A percentile compares a stretch with the other conserved stretches of the same genome.
Conservation (phyloP, 2,888 invertebrate species). For the Torymus texanus region DNA sequence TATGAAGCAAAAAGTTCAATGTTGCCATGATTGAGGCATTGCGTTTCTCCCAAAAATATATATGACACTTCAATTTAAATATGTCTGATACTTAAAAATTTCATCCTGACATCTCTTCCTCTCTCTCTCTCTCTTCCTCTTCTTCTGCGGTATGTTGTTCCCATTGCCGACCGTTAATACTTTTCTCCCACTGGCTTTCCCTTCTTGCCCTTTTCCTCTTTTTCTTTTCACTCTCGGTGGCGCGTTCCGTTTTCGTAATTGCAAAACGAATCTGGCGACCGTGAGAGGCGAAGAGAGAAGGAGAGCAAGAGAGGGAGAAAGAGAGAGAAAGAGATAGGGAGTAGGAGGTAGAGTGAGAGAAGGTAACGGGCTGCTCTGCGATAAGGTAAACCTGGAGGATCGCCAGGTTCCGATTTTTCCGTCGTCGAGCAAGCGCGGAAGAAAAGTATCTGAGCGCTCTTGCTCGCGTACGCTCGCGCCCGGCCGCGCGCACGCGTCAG, state of each 20-base stretch:
- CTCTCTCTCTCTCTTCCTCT: background rate
- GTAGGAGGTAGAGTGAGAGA: no score
- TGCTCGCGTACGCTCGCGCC: conserved; percentile 1
- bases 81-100: conserved; percentile 1
- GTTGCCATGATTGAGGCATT: background rate
- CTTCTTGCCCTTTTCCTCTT: conserved; percentile 50
- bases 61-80: conserved; percentile 42
- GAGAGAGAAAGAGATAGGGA: no score
- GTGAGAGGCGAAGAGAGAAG: conserved; percentile 41
- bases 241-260: conserved; percentile 58
- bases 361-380: conserved; percentile 8
- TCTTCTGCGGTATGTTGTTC: background rate
- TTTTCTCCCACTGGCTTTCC: conserved; percentile 4
- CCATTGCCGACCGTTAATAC: conserved; percentile 10
- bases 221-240: conserved; percentile 43
- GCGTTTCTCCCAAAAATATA: background rate
- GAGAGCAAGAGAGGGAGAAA: no score
- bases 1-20: background rate
- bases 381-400: conserved; percentile 65
- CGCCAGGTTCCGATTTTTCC: conserved; percentile 65
- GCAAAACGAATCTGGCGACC: conserved; percentile 55
- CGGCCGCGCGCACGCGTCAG: conserved; percentile 36
- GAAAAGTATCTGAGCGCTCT: no score
- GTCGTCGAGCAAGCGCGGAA: conserved; percentile 15
- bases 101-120: background rate